Percentiles rank a stretch among this genome's conserved stretches.
phyloP scores from a whole-genome alignment of 2,888 invertebrate species.

The Atethmia centrago region DNA sequence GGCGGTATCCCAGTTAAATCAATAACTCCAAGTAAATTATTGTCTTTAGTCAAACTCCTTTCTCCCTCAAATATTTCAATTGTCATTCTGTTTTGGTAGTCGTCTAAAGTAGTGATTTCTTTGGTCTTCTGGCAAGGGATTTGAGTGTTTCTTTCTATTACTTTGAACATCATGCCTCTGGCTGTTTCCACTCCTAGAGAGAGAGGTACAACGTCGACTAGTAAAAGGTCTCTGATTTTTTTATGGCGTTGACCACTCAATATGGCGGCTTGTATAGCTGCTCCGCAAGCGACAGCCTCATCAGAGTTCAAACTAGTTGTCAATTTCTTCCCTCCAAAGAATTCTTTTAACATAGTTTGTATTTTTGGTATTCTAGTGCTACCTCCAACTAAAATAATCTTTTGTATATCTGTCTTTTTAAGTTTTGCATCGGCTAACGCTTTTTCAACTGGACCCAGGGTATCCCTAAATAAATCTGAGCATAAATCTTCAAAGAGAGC shows the following conservation, averaged over 20 bases:
- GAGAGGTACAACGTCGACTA: conserved; percentile 82
- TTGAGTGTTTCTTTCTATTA: conserved; percentile 80
- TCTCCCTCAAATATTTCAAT: conserved; percentile 85
- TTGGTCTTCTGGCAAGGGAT: conserved; percentile 80
- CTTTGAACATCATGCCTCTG: conserved; percentile 81
- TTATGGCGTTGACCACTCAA: conserved; percentile 72
- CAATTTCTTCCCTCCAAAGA: conserved; percentile 74
- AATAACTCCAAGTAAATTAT: conserved; percentile 80
- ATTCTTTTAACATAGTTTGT: conserved; percentile 73
- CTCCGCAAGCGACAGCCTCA: conserved; percentile 83
- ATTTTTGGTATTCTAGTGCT: conserved; percentile 84
- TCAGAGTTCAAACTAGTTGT: conserved; percentile 80
- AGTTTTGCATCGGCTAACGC: conserved; percentile 76
- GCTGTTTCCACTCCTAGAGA: conserved; percentile 82
- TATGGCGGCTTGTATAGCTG: conserved; percentile 83
- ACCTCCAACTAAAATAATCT: conserved; percentile 81
- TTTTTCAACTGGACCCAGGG: conserved; percentile 73
- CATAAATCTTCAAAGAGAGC: conserved; percentile 81
- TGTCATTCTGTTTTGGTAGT: conserved; percentile 80
- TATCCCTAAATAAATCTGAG: conserved; percentile 81
- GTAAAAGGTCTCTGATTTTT: conserved; percentile 71
- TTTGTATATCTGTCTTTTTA: conserved; percentile 74
- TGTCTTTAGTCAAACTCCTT: conserved; percentile 79
- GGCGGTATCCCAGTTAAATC: conserved; percentile 80
- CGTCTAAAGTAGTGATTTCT: conserved; percentile 82